A percentile compares a stretch with the other conserved stretches of the same genome.
phyloP scores from a whole-genome alignment of 2,888 invertebrate genomes.

The Sminthurinus aureus region DNA sequence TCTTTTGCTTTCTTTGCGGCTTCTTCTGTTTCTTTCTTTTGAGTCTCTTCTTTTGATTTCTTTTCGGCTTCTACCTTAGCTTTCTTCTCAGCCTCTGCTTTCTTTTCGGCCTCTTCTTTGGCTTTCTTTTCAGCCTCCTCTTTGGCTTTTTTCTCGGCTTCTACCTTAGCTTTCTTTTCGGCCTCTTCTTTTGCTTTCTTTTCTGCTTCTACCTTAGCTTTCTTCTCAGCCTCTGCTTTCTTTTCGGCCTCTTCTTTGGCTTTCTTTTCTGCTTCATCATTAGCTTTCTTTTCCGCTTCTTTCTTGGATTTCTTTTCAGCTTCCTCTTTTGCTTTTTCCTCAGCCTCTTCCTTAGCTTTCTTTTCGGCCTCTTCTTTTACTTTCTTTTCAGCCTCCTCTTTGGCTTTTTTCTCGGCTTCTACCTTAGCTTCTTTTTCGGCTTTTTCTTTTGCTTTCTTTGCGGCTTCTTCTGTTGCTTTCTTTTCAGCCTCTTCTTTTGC shows the following conservation, averaged over 20 bases:
- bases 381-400: not conserved
- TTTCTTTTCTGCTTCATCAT: not conserved
- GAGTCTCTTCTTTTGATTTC: not conserved
- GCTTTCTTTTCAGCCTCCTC: not conserved
- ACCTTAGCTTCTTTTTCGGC: too few relatives aligned
- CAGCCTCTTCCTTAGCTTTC: constrained; percentile 8
- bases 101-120: not conserved
- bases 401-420: constrained; percentile 14
- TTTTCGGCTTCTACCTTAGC: not conserved
- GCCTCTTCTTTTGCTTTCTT: constrained; percentile 20
- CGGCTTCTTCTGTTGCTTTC: not conserved
- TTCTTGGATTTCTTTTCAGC: not conserved
- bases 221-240: not conserved
- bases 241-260: not conserved
- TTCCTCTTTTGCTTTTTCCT: constrained; percentile 1
- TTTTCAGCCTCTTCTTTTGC: not conserved
- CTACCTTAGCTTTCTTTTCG: not conserved
- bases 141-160: not conserved
- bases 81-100: not conserved
- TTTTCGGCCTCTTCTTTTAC: constrained; percentile 24
- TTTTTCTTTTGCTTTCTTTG: too few relatives aligned
- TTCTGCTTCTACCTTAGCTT: constrained; percentile 17
- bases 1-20: not conserved
- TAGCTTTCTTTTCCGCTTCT: constrained; percentile 5
- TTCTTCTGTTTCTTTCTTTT: not conserved